Conservation (phyloP, 2,113 vertebrate species). For the Lichenostomus cassidix region DNA sequence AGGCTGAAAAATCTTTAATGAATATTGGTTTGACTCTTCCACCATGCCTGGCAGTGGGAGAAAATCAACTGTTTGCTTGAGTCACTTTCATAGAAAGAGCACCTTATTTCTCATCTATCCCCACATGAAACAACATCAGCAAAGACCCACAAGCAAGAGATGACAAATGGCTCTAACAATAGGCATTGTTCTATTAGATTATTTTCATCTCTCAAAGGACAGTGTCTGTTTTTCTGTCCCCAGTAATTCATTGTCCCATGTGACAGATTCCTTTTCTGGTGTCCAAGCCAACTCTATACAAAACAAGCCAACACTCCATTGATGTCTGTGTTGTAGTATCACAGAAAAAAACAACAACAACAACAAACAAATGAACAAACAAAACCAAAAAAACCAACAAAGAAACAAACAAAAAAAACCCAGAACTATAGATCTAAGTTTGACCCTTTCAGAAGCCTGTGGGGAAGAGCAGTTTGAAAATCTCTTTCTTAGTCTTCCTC, state of each 20-base stretch:
- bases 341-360: background rate
- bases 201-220: background rate
- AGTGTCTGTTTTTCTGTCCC: background rate
- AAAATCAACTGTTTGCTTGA: background rate
- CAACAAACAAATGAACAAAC: too few relatives aligned
- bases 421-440: background rate
- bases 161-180: background rate
- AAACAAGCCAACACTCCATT: background rate
- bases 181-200: background rate
- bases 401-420: background rate
- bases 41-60: background rate
- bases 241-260: background rate
- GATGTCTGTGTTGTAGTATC: rapidly evolving
- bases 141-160: background rate
- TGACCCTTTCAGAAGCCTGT: background rate
- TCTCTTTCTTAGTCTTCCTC: background rate
- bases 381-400: background rate
- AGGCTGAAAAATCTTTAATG: background rate
- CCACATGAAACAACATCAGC: background rate
- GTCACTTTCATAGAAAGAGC: background rate
- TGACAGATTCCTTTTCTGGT: background rate
- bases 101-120: background rate
- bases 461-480: background rate
- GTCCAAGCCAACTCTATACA: background rate
- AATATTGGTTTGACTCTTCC: background rate